Evolutionary conservation across 2,113 vertebrate genomes (phyloP), one percentile per base, ranked within the genome.

Genomic region (Takifugu bimaculatus): DNA sequence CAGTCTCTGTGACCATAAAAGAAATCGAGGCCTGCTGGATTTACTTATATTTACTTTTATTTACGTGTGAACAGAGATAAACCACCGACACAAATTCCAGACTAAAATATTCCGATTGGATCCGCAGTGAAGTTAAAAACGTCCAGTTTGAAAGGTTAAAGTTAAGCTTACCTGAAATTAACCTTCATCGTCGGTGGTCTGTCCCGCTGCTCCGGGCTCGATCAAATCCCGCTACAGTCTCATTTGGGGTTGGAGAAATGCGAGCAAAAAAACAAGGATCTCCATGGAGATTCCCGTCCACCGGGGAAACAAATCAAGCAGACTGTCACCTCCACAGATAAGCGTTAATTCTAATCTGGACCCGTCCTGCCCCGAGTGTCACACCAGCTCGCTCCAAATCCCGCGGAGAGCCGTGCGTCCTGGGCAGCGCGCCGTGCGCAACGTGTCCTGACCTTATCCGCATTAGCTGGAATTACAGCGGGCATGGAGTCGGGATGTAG

Each of bases 391-490:
- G 60, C 65, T 70, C 57, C 71, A 79, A 82, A 87, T 76, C 75
- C 48, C 80, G 65, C 63, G 73, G 39, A 69, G 73, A 52, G 67
- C 71, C 44, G 68, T 29, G 77, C 53, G 63, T 63, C 47, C 60
- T 35, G 29, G 74, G 68, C 6, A 4, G 72, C 54, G 59, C 72
- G 20, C 20, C 55, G 39, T 61, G 72, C 68, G 57, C 79, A 83
- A 60, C 12, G 72, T 59, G 78, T 79, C 78, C 81, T 67, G 65
- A 61, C 70, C 57, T 91, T 87, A 92, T 91, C 90, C 89, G 88
- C 78, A 89, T 92, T 91, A 91, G 77, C 59, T 60, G 86, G 88
- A 90, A 83, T 90, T 90, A 91, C 84, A 69, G 42, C 0, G 60
- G 11, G 63, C 55, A 64, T 81, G 74, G 65, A 51, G 59, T 35